Evolutionary conservation across 2,113 vertebrate species (phyloP).

Genomic region (Hippopotamus amphibius): DNA sequence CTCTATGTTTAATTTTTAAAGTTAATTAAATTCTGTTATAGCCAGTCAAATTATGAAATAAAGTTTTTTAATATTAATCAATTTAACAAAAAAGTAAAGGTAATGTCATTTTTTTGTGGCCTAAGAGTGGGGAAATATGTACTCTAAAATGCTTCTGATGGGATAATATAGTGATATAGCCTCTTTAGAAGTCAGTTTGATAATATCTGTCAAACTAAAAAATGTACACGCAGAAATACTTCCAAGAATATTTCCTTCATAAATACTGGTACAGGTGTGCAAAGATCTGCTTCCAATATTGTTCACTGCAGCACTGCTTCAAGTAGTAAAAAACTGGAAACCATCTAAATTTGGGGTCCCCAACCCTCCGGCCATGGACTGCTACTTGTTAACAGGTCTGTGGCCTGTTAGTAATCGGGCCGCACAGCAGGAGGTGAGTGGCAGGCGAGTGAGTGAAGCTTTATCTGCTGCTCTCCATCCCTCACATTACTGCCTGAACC

Average conservation of each 20-base stretch:
- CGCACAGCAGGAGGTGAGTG: too few relatives aligned
- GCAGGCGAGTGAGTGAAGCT: too few relatives aligned
- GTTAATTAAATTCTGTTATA: neutral
- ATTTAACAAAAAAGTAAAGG: neutral
- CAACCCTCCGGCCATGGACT: too few relatives aligned
- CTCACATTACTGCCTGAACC: too few relatives aligned
- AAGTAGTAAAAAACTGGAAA: neutral
- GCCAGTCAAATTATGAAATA: neutral
- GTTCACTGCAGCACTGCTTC: neutral
- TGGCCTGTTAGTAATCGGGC: too few relatives aligned
- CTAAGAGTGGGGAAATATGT: neutral
- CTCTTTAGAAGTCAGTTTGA: neutral
- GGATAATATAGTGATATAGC: neutral
- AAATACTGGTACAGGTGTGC: neutral
- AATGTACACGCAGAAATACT: neutral
- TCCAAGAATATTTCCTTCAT: neutral
- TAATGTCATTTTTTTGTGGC: neutral
- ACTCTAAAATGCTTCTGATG: neutral
- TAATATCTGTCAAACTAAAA: neutral
- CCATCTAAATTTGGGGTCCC: neutral
- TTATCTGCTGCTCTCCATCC: too few relatives aligned
- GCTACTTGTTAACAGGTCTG: too few relatives aligned
- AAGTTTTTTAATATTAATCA: neutral
- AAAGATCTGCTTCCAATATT: neutral
- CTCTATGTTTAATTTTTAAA: neutral